Conservation (phyloP, 2,797 vertebrate genomes). For the Malacoctenus gilli region DNA sequence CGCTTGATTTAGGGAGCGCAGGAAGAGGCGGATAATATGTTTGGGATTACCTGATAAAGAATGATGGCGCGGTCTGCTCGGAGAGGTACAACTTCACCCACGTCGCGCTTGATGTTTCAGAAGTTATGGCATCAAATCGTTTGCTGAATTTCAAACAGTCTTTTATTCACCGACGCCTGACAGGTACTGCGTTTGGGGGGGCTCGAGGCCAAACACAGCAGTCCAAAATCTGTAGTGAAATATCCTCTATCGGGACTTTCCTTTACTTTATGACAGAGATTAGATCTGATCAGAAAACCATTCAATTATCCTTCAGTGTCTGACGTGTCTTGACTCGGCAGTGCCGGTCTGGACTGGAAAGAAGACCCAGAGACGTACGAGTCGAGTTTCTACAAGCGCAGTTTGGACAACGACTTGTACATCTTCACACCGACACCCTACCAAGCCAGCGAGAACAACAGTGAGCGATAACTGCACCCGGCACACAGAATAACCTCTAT, state of each 20-base stretch:
- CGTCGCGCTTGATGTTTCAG: slow-evolving; percentile 3
- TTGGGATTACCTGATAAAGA: slow-evolving; percentile 35
- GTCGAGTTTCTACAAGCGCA: slow-evolving; percentile 94
- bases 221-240: too few relatives aligned
- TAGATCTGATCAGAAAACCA: too few relatives aligned
- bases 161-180: not conserved
- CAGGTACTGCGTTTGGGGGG: not conserved
- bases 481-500: too few relatives aligned
- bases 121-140: slow-evolving; percentile 15
- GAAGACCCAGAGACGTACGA: slow-evolving; percentile 93
- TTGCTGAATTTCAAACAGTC: not conserved
- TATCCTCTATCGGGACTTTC: too few relatives aligned
- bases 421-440: slow-evolving; percentile 90
- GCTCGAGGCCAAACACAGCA: slow-evolving; percentile 1
- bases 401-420: slow-evolving; percentile 93
- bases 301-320: too few relatives aligned
- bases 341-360: slow-evolving; percentile 90
- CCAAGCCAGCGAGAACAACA: slow-evolving; percentile 40
- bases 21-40: slow-evolving; percentile 22
- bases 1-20: slow-evolving; percentile 16
- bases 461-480: slow-evolving; percentile 59
- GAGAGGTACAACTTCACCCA: slow-evolving; percentile 3
- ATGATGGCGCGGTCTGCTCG: slow-evolving; percentile 23
- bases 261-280: too few relatives aligned
- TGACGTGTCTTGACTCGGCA: slow-evolving; percentile 64